These are phyloP conservation scores for Oryzias melastigma DNA, from an alignment of 2,113 vertebrate genomes.

Conservation along the genomic window DNA sequence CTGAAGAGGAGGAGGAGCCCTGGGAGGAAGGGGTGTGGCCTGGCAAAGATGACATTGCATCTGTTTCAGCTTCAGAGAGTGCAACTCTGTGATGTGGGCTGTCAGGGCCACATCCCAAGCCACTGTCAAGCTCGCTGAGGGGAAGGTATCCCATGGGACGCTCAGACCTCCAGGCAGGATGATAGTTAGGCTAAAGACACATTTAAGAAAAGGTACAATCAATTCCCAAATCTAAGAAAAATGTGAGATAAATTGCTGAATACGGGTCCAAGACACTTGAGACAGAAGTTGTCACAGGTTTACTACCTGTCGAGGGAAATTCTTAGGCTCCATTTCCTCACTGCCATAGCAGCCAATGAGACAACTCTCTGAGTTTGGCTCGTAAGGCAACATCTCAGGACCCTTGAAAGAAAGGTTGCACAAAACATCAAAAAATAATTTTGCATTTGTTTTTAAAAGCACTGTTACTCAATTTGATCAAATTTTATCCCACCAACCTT, in stretches of 20 bases:
- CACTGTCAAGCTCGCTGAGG: constrained; percentile 63
- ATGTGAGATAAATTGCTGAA: background rate
- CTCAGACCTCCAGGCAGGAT: constrained; percentile 37
- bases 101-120: constrained; percentile 58
- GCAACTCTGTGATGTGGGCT: constrained; percentile 53
- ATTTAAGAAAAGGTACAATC: background rate
- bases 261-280: background rate
- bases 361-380: constrained; percentile 65
- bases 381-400: constrained; percentile 54
- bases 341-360: constrained; percentile 69
- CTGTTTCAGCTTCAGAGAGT: constrained; percentile 64
- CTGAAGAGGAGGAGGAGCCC: constrained; percentile 50
- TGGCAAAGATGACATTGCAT: constrained; percentile 54
- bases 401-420: constrained; percentile 33
- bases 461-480: no score
- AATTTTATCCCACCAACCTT: no score
- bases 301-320: constrained; percentile 58
- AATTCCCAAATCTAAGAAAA: background rate
- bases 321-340: constrained; percentile 38
- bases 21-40: constrained; percentile 63
- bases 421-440: background rate
- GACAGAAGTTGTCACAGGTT: background rate
- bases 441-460: no score
- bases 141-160: constrained; percentile 52
- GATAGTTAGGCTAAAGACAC: constrained; percentile 47